Percentiles rank a stretch among this genome's conserved stretches.
Evolutionary conservation across 2,888 invertebrate species (phyloP).

Genomic region (Endotricha flammealis): DNA sequence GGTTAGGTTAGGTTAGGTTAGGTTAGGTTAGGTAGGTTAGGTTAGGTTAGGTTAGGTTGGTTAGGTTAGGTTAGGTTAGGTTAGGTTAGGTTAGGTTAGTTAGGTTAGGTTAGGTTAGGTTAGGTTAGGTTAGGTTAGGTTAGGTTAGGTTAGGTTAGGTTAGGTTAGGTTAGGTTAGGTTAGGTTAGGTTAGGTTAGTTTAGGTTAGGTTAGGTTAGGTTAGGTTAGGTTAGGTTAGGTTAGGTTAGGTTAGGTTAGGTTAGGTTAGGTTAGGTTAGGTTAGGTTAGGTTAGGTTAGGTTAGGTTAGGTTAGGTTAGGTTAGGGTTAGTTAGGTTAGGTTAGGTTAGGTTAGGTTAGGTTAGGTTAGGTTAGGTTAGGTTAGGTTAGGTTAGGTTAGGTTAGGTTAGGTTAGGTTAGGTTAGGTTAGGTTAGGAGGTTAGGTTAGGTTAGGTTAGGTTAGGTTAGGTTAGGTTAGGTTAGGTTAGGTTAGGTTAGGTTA

Average conservation of each 20-base stretch:
- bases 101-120: constrained; percentile 15
- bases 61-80: constrained; percentile 18
- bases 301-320: constrained; percentile 20
- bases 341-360: constrained; percentile 15
- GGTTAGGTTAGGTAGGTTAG: constrained; percentile 18
- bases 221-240: constrained; percentile 16
- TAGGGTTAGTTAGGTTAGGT: constrained; percentile 19
- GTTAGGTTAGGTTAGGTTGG: constrained; percentile 18
- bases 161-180: constrained; percentile 18
- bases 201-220: constrained; percentile 15
- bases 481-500: constrained; percentile 16
- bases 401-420: constrained; percentile 15
- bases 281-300: constrained; percentile 18
- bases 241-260: constrained; percentile 15
- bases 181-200: constrained; percentile 16
- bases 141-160: constrained; percentile 13
- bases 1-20: constrained; percentile 17
- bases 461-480: constrained; percentile 15
- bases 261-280: constrained; percentile 17
- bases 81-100: constrained; percentile 17
- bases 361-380: constrained; percentile 12
- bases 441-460: constrained; percentile 15
- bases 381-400: constrained; percentile 16
- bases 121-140: constrained; percentile 18
- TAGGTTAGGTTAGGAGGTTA: constrained; percentile 12